These are phyloP conservation scores for Thalassophryne amazonica DNA, from an alignment of 2,797 vertebrate genomes.

Conservation along the genomic window DNA sequence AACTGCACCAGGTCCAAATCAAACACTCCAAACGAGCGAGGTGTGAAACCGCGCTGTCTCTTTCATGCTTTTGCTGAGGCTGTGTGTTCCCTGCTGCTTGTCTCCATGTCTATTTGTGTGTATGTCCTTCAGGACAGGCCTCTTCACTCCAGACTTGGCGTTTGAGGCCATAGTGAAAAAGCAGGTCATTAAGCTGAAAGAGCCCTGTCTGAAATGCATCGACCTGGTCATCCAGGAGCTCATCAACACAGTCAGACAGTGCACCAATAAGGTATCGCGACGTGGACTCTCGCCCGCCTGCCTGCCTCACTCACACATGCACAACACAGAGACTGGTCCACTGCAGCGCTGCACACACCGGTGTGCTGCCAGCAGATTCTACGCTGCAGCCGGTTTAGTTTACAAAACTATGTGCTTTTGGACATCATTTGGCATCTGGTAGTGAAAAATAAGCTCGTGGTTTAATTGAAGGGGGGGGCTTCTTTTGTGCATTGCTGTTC, in stretches of 20 bases:
- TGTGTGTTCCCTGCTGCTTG: conserved; percentile 21
- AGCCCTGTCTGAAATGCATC: conserved; percentile 96
- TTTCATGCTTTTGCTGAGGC: too few species aligned
- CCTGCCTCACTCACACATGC: conserved; percentile 19
- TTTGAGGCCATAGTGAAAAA: conserved; percentile 99
- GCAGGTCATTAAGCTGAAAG: conserved; percentile 98
- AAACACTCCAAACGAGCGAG: too few species aligned
- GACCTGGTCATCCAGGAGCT: conserved; percentile 98
- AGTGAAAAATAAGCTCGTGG: conserved; percentile 2
- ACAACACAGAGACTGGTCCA: conserved; percentile 23
- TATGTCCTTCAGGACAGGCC: conserved; percentile 87
- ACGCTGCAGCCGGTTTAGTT: background rate
- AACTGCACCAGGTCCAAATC: too few species aligned
- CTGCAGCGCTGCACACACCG: conserved; percentile 11
- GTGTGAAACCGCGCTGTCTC: too few species aligned
- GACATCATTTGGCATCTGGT: background rate
- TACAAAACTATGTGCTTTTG: background rate
- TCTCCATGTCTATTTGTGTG: conserved; percentile 55
- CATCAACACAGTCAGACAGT: conserved; percentile 95
- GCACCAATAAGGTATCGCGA: conserved; percentile 90
- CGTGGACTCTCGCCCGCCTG: conserved; percentile 40
- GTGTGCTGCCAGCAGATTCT: background rate
- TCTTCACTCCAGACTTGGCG: conserved; percentile 96
- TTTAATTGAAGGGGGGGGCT: background rate
- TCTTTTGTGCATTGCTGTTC: background rate